Evolutionary conservation across 2,888 invertebrate genomes (phyloP).

Genomic region (Dysmachus trigonus): DNA sequence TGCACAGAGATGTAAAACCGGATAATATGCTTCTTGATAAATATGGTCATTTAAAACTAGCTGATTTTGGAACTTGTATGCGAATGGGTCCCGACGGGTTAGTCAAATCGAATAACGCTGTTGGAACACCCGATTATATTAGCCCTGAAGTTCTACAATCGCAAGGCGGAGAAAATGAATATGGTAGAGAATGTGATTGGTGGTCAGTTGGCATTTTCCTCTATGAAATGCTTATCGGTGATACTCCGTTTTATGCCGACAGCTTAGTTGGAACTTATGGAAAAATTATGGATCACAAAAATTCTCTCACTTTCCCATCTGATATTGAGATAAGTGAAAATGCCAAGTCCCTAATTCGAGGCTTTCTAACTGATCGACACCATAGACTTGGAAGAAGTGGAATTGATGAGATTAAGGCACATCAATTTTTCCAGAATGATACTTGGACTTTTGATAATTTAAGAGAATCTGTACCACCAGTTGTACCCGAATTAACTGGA

Average conservation of each 20-base stretch:
- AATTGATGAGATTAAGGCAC: constrained; percentile 92
- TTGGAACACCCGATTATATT: constrained; percentile 99
- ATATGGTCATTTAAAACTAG: constrained; percentile 94
- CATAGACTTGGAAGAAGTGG: constrained; percentile 90
- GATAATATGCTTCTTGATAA: constrained; percentile 98
- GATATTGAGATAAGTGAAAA: constrained; percentile 92
- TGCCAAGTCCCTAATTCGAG: constrained; percentile 89
- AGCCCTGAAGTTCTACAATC: constrained; percentile 98
- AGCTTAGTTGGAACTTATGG: constrained; percentile 98
- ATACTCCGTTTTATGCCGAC: constrained; percentile 99
- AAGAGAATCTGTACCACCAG: constrained; percentile 92
- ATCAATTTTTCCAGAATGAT: constrained; percentile 95
- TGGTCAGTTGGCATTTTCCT: constrained; percentile 99
- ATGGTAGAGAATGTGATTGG: constrained; percentile 98
- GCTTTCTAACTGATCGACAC: constrained; percentile 91
- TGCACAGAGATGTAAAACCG: constrained; percentile 96
- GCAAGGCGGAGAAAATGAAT: constrained; percentile 94
- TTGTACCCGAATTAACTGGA: constrained; percentile 92
- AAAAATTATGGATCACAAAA: constrained; percentile 99
- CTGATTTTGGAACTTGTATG: constrained; percentile 99
- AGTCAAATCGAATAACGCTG: constrained; percentile 96
- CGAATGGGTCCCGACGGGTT: constrained; percentile 96
- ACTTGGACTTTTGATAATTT: constrained; percentile 98
- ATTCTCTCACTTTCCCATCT: constrained; percentile 93
- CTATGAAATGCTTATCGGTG: constrained; percentile 98